Conservation (phyloP, 2,888 invertebrate genomes). For the Sphinx pinastri region DNA sequence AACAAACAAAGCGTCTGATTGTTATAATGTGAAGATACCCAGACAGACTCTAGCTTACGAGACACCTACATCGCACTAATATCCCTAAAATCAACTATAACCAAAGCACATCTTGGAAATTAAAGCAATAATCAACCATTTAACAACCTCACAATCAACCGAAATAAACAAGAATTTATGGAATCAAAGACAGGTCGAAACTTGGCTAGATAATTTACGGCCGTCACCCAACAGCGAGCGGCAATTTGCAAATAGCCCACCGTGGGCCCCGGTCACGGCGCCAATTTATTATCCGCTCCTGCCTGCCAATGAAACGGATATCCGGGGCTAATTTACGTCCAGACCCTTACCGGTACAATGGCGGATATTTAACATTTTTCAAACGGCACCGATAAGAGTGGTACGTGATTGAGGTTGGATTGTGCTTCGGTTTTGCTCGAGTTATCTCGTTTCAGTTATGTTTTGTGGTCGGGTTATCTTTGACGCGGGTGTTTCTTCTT, state of each 20-base stretch:
- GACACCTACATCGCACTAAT: too few species aligned
- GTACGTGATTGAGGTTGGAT: conserved; percentile 14
- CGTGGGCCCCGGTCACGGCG: conserved; percentile 13
- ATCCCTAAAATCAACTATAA: too few species aligned
- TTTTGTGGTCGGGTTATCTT: not conserved
- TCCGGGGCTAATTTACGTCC: conserved; percentile 32
- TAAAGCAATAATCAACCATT: too few species aligned
- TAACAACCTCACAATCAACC: not conserved
- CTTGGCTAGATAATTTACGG: conserved; percentile 18
- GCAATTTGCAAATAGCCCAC: conserved; percentile 27
- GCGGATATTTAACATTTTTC: conserved; percentile 29
- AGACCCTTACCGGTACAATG: conserved; percentile 19
- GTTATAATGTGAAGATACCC: too few species aligned
- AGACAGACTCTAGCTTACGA: too few species aligned
- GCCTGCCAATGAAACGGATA: conserved; percentile 33
- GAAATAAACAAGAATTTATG: conserved; percentile 12
- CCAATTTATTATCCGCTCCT: conserved; percentile 33
- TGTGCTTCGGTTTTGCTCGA: not conserved
- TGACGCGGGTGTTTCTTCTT: too few species aligned
- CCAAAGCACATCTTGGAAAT: too few species aligned
- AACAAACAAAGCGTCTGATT: too few species aligned
- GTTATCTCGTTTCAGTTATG: conserved; percentile 1
- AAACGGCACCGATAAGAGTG: conserved; percentile 25
- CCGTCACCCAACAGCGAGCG: conserved; percentile 9
- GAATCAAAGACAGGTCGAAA: conserved; percentile 18